Evolutionary conservation across 2,113 vertebrate genomes (phyloP).

Genomic region (Lampris megalopsis): DNA sequence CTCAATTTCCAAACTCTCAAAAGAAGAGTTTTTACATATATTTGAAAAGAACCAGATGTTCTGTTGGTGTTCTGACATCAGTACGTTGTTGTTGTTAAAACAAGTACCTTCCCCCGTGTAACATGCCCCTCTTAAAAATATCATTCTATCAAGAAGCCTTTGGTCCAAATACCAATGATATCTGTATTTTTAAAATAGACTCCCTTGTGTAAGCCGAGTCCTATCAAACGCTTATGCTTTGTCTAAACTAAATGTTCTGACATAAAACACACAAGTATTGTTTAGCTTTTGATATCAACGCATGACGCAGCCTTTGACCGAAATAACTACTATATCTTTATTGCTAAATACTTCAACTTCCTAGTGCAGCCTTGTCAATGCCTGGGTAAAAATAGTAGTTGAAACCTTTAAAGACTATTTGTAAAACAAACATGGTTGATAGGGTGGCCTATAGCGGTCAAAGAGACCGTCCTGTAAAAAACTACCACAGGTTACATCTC

Average conservation of each 20-base stretch:
- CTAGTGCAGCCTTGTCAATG: not conserved
- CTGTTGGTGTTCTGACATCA: slow-evolving; percentile 11
- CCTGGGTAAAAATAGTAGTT: not conserved
- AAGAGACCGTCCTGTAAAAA: too few relatives aligned
- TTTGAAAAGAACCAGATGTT: slow-evolving; percentile 9
- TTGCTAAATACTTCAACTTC: not conserved
- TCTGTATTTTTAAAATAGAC: not conserved
- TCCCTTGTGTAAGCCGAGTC: not conserved
- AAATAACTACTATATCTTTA: slow-evolving; percentile 5
- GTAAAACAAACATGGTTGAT: too few relatives aligned
- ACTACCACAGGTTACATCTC: too few relatives aligned
- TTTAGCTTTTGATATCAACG: slow-evolving; percentile 1
- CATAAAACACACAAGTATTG: not conserved
- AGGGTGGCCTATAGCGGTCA: too few relatives aligned
- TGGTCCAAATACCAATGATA: not conserved
- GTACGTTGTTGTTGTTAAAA: too few relatives aligned
- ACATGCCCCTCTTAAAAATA: too few relatives aligned
- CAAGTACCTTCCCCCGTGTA: too few relatives aligned
- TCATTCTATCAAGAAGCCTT: too few relatives aligned
- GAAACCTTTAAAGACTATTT: not conserved
- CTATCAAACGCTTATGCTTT: slow-evolving; percentile 10
- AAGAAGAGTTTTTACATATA: not conserved
- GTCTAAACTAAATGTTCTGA: slow-evolving; percentile 4
- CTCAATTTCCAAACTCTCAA: not conserved
- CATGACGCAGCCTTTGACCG: not conserved